phyloP scores from a whole-genome alignment of 2,797 vertebrate species.

The Falco rusticolus region DNA sequence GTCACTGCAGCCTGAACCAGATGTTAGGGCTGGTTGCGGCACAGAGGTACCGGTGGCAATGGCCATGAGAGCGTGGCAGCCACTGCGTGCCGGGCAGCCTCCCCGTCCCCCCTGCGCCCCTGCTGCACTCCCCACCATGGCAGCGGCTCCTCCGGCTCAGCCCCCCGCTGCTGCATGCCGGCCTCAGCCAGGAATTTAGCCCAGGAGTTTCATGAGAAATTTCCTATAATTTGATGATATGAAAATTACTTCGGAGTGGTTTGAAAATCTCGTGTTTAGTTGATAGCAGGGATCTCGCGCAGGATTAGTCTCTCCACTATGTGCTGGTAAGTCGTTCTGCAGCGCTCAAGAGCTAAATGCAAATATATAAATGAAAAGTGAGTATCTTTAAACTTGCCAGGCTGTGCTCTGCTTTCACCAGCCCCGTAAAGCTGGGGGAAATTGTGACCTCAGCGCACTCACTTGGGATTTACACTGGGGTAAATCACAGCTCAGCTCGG shows the following conservation, averaged over 20 bases:
- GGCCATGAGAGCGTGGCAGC: background rate
- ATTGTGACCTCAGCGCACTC: background rate
- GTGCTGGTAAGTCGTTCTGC: background rate
- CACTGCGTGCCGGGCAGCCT: background rate
- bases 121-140: background rate
- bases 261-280: background rate
- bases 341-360: background rate
- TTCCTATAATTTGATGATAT: background rate
- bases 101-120: background rate
- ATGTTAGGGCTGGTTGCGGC: constrained; percentile 62
- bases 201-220: background rate
- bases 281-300: background rate
- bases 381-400: background rate
- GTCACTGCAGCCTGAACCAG: constrained; percentile 65
- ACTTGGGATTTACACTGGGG: background rate
- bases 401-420: background rate
- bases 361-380: background rate
- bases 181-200: background rate
- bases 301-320: background rate
- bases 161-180: background rate
- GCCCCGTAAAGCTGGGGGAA: accelerated
- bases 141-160: background rate
- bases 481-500: background rate
- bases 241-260: background rate
- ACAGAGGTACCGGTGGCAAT: background rate